phyloP scores from a whole-genome alignment of 2,797 vertebrate species.

The Phoebastria nigripes region DNA sequence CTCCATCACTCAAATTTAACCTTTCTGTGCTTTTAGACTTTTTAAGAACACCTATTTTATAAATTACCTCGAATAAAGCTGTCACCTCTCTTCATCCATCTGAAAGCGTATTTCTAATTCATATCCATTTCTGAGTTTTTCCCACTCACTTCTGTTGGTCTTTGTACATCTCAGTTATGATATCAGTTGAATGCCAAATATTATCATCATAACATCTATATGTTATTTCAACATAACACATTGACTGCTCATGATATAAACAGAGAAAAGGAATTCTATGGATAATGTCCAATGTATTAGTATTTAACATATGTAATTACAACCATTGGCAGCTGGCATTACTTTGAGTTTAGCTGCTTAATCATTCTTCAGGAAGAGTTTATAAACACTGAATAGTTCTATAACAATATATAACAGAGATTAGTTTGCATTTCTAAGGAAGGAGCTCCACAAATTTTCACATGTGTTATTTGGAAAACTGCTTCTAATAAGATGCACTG shows the following conservation, averaged over 20 bases:
- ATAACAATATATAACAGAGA: neutral
- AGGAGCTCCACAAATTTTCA: neutral
- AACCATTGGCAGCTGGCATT: neutral
- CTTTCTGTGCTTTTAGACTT: neutral
- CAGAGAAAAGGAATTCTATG: neutral
- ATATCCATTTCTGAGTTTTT: neutral
- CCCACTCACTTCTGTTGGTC: neutral
- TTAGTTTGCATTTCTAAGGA: neutral
- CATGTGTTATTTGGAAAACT: neutral
- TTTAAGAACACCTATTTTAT: neutral
- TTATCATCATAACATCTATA: neutral
- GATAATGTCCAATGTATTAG: neutral
- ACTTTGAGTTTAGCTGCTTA: neutral
- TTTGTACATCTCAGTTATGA: neutral
- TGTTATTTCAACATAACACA: neutral
- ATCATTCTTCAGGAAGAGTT: neutral
- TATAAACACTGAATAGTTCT: neutral
- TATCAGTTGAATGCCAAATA: neutral
- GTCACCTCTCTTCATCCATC: neutral
- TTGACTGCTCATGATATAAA: neutral
- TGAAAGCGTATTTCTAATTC: neutral
- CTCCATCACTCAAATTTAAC: neutral
- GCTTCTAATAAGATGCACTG: neutral
- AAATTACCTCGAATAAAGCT: neutral
- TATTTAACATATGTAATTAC: neutral